Evolutionary conservation across 2,888 invertebrate species (phyloP).

Genomic region (Lycia hirtaria): DNA sequence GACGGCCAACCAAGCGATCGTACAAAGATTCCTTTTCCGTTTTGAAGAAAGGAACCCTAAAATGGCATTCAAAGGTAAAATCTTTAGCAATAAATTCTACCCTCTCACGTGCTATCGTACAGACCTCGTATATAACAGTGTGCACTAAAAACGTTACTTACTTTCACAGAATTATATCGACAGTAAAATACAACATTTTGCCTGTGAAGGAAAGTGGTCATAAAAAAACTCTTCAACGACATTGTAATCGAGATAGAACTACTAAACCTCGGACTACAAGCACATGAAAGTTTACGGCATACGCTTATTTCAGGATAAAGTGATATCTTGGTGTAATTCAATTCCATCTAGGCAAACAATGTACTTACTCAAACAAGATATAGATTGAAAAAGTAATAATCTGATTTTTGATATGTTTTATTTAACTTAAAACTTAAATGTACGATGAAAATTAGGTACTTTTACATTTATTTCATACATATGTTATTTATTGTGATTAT

Average conservation of each 20-base stretch:
- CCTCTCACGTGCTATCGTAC: constrained; percentile 29
- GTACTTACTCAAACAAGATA: neutral
- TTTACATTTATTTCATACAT: too few species aligned
- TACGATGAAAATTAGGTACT: too few species aligned
- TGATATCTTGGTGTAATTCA: constrained; percentile 2
- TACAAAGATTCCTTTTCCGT: too few species aligned
- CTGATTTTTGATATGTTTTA: too few species aligned
- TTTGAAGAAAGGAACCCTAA: neutral
- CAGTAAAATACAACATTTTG: constrained; percentile 55
- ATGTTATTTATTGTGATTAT: too few species aligned
- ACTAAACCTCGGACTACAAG: constrained; percentile 40
- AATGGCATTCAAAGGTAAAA: constrained; percentile 5
- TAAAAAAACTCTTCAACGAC: constrained; percentile 59
- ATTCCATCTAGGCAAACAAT: neutral
- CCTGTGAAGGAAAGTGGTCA: constrained; percentile 51
- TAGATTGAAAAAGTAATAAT: neutral
- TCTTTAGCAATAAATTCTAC: constrained; percentile 18
- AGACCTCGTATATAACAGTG: constrained; percentile 32
- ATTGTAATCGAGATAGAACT: constrained; percentile 47
- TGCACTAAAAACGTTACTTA: constrained; percentile 53
- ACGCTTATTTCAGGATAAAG: constrained; percentile 29
- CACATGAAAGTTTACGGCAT: constrained; percentile 20
- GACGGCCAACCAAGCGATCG: too few species aligned
- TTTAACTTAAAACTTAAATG: too few species aligned
- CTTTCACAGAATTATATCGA: constrained; percentile 54